Conservation (phyloP, 2,113 vertebrate genomes). For the Heptranchias perlo region DNA sequence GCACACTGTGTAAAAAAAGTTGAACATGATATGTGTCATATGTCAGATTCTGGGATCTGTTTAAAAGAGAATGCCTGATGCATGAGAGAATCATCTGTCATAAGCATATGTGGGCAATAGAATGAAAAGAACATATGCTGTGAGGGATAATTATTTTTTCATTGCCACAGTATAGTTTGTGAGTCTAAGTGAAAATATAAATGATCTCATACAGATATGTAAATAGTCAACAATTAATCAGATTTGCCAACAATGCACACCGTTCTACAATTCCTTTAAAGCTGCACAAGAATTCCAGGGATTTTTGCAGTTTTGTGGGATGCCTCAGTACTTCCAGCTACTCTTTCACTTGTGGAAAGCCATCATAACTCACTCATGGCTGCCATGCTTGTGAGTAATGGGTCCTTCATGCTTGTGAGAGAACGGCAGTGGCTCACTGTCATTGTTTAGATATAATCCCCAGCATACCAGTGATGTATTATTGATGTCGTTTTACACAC, state of each 20-base stretch:
- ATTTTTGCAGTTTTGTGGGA: background rate
- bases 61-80: background rate
- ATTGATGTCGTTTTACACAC: background rate
- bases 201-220: background rate
- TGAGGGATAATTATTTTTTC: background rate
- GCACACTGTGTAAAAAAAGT: background rate
- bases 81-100: background rate
- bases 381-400: constrained; percentile 10
- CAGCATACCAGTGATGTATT: background rate
- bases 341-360: background rate
- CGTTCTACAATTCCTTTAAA: background rate
- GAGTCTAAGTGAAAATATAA: background rate
- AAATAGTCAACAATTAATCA: background rate
- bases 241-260: too few species aligned
- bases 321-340: background rate
- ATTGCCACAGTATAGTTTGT: background rate
- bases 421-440: constrained; percentile 28
- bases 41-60: background rate
- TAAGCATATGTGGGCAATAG: background rate
- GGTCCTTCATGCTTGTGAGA: background rate
- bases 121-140: background rate
- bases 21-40: background rate
- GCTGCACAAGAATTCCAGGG: too few species aligned
- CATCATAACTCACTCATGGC: background rate
- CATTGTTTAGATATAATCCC: constrained; percentile 17